phyloP scores from a whole-genome alignment of 2,113 vertebrate genomes.

The Chamaea fasciata region DNA sequence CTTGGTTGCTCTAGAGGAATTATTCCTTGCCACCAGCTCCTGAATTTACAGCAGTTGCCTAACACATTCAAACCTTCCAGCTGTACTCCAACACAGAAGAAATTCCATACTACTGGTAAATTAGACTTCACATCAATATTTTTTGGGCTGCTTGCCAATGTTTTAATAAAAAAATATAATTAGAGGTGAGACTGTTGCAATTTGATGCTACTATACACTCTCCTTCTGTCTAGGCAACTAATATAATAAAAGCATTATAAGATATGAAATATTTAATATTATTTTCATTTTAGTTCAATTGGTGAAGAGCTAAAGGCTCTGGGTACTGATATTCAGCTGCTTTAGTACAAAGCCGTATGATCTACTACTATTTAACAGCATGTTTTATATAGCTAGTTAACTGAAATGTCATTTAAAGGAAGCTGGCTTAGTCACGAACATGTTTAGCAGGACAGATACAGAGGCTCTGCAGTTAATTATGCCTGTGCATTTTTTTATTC shows the following conservation, averaged over 20 bases:
- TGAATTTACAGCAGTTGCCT: conserved; percentile 71
- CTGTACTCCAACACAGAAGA: conserved; percentile 55
- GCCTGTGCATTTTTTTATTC: not conserved
- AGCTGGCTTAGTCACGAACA: not conserved
- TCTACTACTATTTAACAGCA: not conserved
- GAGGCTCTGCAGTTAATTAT: not conserved
- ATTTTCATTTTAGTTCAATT: conserved; percentile 55
- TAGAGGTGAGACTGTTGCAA: conserved; percentile 61
- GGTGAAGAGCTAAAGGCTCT: conserved; percentile 4
- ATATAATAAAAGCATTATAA: conserved; percentile 62
- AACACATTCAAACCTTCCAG: conserved; percentile 64
- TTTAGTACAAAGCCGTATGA: not conserved
- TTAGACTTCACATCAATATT: conserved; percentile 72
- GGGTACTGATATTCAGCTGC: not conserved
- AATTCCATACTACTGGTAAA: conserved; percentile 64
- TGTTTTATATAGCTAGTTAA: not conserved
- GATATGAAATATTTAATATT: conserved; percentile 44
- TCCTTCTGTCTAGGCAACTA: conserved; percentile 58
- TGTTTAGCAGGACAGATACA: not conserved
- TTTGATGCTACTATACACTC: conserved; percentile 59
- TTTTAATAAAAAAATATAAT: conserved; percentile 74
- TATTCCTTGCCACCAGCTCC: conserved; percentile 64
- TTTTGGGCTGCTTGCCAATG: conserved; percentile 66
- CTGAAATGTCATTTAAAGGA: not conserved
- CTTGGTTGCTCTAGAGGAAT: conserved; percentile 46